Evolutionary conservation across 2,797 vertebrate genomes (phyloP), one percentile per base, ranked within the genome.

Genomic region (Halcyon leucocephala): DNA sequence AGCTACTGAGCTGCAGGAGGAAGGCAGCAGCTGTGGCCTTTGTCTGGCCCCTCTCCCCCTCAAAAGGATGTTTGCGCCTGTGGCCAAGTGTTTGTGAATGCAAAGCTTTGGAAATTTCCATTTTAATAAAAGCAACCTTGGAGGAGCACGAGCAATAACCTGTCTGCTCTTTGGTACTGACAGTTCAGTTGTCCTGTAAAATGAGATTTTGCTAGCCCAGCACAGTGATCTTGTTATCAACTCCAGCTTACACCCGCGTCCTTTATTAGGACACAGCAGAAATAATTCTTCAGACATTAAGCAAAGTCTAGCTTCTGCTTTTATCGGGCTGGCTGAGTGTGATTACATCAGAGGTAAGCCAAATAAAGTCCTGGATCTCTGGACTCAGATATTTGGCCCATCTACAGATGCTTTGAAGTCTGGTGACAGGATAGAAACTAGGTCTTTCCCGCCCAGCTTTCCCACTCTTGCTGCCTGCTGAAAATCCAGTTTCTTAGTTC

Each of bases 121-220:
- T 96, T 95, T 95, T 97, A 97, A 96, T 97, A 96, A 95, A 95
- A 94, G 91, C 60, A 95, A 89, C 83, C 95, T 96, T 97, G 90
- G 87, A 93, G 91, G 77, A 94, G 71, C 82, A 22, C 31, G 90
- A 91, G 60, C 89, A 94, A 97, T 87, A 96, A 93, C 80, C 94
- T 94, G 95, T 95, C 85, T 96, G 70, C 92, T 94, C 91, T 96
- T 96, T 95, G 92, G 90, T 80, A 74, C 70, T 62, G 90, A 79
- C 83, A 86, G 79, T 89, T 94, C 12, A 3, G 78, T 82, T 93
- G 95, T 93, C 90, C 92, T 96, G 84, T 87, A 78, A 97, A 97
- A 97, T 96, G 60, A 97, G 87, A 58, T 95, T 97, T 93, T 88
- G 62, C 79, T 71, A 44, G 81, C 24, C 77, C 89, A 33, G 82